Evolutionary conservation across 1,140 invertebrate species (phyloP).

Genomic region (Conus betulinus): DNA sequence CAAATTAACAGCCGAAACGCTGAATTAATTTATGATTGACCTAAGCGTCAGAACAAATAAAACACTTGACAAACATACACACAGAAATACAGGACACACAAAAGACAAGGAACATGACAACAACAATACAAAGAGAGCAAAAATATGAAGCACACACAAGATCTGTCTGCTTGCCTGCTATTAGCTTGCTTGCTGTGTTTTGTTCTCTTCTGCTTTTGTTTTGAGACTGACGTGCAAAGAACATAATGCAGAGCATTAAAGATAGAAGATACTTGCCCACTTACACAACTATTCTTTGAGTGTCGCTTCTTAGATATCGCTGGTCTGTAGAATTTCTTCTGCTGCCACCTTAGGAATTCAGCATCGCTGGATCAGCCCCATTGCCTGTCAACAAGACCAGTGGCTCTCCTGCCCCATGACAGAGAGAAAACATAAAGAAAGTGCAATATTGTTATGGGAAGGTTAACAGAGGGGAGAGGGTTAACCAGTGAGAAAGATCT

Average conservation of each 20-base stretch:
- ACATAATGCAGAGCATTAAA: conserved; percentile 33
- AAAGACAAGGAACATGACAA: neutral
- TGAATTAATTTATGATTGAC: too few species aligned
- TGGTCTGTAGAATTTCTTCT: conserved; percentile 29
- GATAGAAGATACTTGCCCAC: conserved; percentile 69
- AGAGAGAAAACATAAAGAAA: conserved; percentile 39
- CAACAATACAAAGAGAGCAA: neutral
- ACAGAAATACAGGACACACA: neutral
- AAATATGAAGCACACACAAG: neutral
- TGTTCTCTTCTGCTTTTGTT: neutral
- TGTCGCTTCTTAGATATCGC: conserved; percentile 25
- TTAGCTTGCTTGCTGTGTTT: neutral
- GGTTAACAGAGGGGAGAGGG: conserved; percentile 24
- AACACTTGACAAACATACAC: neutral
- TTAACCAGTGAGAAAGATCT: neutral
- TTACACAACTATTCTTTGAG: conserved; percentile 35
- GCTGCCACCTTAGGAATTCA: conserved; percentile 24
- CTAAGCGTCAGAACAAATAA: neutral
- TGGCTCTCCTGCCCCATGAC: conserved; percentile 37
- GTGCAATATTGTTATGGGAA: conserved; percentile 33
- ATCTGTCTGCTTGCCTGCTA: neutral
- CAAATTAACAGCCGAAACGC: too few species aligned
- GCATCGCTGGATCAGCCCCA: conserved; percentile 16
- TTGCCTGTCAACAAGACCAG: conserved; percentile 36
- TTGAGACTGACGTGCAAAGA: neutral